These are phyloP conservation scores for Hippolais icterina DNA, from an alignment of 2,113 vertebrate species.

Conservation along the genomic window DNA sequence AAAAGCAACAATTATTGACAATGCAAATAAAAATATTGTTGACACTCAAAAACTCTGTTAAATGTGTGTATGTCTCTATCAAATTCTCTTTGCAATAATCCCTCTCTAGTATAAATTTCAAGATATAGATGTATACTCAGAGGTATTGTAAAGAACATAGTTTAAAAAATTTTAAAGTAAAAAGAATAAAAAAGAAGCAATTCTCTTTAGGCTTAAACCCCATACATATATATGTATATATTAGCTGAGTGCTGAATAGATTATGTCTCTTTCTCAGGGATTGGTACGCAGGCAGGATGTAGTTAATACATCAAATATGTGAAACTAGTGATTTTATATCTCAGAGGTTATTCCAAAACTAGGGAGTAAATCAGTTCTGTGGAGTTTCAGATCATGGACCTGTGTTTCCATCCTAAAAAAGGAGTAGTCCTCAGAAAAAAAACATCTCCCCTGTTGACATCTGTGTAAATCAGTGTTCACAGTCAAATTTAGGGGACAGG, in stretches of 20 bases:
- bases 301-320: neutral
- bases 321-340: neutral
- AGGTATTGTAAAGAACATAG: neutral
- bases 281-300: neutral
- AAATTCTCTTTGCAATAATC: neutral
- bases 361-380: neutral
- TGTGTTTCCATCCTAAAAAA: neutral
- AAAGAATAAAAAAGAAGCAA: neutral
- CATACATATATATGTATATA: too few species aligned
- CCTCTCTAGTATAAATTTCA: neutral
- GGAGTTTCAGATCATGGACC: neutral
- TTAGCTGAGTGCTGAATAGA: neutral
- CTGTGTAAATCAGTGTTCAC: neutral
- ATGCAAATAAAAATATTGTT: neutral
- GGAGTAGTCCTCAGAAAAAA: neutral
- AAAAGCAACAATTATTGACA: neutral
- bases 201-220: neutral
- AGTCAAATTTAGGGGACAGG: neutral
- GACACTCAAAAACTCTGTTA: neutral
- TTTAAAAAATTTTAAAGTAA: neutral
- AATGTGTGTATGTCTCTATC: neutral
- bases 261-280: neutral
- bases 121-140: neutral
- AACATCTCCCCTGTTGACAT: neutral
- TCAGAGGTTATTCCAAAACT: neutral